Evolutionary conservation across 2,797 vertebrate genomes (phyloP).

Genomic region (Spheniscus humboldti): DNA sequence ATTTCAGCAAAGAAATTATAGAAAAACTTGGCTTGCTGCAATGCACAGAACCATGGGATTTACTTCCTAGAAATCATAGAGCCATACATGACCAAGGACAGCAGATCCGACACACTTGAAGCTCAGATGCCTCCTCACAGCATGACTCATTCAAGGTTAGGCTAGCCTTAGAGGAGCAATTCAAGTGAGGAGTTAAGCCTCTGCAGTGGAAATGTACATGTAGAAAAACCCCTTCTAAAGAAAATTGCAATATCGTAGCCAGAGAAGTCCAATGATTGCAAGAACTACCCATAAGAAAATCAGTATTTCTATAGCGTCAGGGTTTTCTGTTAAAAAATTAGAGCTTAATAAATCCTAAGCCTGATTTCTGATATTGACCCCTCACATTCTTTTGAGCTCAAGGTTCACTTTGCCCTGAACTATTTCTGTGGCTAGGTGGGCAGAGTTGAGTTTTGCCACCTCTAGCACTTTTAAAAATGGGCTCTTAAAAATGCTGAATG

Average conservation of each 20-base stretch:
- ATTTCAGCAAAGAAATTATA: not conserved
- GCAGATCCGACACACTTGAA: not conserved
- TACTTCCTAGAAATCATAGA: not conserved
- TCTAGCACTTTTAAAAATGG: not conserved
- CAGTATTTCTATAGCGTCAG: not conserved
- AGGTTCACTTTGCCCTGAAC: not conserved
- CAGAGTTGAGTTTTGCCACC: not conserved
- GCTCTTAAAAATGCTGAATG: not conserved
- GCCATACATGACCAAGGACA: not conserved
- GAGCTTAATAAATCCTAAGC: not conserved
- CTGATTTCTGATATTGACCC: not conserved
- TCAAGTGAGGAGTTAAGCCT: not conserved
- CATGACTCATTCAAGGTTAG: not conserved
- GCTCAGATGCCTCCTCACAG: not conserved
- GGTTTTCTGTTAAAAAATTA: not conserved
- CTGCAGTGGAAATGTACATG: not conserved
- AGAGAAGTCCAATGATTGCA: not conserved
- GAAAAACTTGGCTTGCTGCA: not conserved
- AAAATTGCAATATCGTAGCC: not conserved
- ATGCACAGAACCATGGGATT: fast-evolving
- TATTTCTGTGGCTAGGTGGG: not conserved
- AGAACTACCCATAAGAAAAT: not conserved
- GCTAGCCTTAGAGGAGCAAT: not conserved
- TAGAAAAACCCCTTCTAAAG: not conserved
- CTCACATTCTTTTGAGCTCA: not conserved